Conservation (phyloP, 2,113 vertebrate genomes). For the Callaeas wilsoni region DNA sequence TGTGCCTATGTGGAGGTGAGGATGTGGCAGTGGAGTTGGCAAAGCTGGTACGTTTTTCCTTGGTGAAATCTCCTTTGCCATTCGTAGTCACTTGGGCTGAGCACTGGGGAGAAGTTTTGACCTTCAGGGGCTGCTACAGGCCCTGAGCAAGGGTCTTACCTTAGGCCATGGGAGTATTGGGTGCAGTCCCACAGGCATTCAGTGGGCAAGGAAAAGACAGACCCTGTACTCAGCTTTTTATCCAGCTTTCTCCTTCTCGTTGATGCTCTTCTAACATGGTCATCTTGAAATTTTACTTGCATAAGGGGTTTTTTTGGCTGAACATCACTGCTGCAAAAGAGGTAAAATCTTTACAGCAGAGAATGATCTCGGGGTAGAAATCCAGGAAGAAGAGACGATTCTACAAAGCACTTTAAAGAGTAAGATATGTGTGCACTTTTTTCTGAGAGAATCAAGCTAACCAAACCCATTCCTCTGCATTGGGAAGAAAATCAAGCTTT, state of each 20-base stretch:
- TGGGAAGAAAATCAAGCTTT: conserved; percentile 31
- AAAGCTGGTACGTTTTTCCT: not conserved
- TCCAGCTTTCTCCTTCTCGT: not conserved
- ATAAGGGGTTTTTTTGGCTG: not conserved
- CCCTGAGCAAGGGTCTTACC: not conserved
- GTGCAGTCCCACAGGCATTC: not conserved
- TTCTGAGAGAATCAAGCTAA: not conserved
- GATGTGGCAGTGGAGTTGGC: accelerated
- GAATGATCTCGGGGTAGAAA: not conserved
- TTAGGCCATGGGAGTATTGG: not conserved
- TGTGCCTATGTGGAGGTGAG: not conserved
- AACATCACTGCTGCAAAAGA: not conserved
- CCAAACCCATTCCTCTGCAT: conserved; percentile 20
- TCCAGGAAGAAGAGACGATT: not conserved
- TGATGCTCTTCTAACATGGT: not conserved
- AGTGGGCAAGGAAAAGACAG: not conserved
- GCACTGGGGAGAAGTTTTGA: not conserved
- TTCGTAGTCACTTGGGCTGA: not conserved
- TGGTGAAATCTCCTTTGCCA: not conserved
- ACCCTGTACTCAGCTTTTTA: not conserved
- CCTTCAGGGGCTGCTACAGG: not conserved
- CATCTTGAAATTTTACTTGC: not conserved
- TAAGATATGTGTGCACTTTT: conserved; percentile 1
- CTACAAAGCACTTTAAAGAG: conserved; percentile 49
- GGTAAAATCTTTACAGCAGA: not conserved